Base-by-base conservation (phyloP, 1,140 invertebrate genomes). In the Scaptomyza montana region DNA sequence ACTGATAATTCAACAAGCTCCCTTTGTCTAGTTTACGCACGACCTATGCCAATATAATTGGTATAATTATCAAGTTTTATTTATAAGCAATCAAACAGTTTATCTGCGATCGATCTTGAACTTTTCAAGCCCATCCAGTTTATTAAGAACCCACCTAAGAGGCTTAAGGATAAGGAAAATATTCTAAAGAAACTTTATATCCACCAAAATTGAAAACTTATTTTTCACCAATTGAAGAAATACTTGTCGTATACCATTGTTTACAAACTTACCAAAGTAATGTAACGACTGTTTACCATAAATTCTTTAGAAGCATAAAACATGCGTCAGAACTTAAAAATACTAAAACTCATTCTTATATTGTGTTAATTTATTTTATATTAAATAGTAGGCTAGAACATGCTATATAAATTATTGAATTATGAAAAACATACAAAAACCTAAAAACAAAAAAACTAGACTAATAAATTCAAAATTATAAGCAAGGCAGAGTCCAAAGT, bases 41-140 rank as follows among this genome's bases (percentile, higher is more conserved):
- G 45, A 70, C 67, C 59, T 64, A 64, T 50, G 36, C 21, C 51
- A 70, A 64, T 46, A 43, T 9, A 43, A 33, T 2, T 50, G 8
- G 13, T 51, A 56, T 64, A 64, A 64, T 65, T 54, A 39, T 6
- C 5, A 50, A 46, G 5, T 4, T 39, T n/a, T 21, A 51, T 51
- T 36, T 4, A 3, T 6, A 1, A 51, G 7, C 3, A 12, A 54
- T 61, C 16, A 39, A 4, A 50, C 16, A 68, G 36, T 61, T 46
- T 28, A n/a, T 41, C 28, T 47, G 28, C 43, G 6, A 12, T n/a
- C 46, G 10, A 39, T n/a, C 12, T 4, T 2, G 28, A 25, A 9
- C 10, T 3, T 10, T 36, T 5, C 10, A 54, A 39, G 33, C 33
- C 33, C 8, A 12, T 12, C 13, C 12, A 12, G 19, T 12, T 9